Conservation (phyloP, 2,888 invertebrate genomes). For the Drosophila rellima region DNA sequence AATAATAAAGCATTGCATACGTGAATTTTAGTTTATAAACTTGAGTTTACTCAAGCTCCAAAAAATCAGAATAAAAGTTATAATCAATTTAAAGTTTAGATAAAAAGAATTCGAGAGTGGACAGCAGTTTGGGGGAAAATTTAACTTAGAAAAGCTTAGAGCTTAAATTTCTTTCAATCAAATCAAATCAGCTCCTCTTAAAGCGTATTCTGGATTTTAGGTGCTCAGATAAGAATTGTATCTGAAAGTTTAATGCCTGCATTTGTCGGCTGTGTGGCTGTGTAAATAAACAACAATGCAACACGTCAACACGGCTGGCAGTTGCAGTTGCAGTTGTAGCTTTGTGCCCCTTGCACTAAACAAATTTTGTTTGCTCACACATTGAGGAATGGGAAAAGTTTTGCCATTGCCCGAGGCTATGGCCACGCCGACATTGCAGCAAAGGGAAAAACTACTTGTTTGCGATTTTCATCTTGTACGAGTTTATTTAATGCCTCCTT, state of each 20-base stretch:
- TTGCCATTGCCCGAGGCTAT: constrained; percentile 55
- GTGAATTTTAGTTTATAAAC: constrained; percentile 46
- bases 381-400: constrained; percentile 56
- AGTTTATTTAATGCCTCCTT: constrained; percentile 68
- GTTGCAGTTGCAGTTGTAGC: constrained; percentile 39
- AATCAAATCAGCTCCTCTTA: too few relatives aligned
- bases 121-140: background rate
- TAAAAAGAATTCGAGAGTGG: background rate
- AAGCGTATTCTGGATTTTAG: background rate
- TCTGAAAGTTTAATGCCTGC: constrained; percentile 44
- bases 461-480: constrained; percentile 73
- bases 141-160: background rate
- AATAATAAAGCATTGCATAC: constrained; percentile 45
- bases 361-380: constrained; percentile 75
- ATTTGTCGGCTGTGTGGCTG: constrained; percentile 43
- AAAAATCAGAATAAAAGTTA: background rate
- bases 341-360: constrained; percentile 65
- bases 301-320: constrained; percentile 55
- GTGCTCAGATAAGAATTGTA: constrained; percentile 4
- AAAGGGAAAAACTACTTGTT: constrained; percentile 55
- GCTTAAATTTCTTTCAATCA: background rate
- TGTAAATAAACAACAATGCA: constrained; percentile 59
- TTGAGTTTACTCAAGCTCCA: background rate
- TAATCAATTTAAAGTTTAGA: background rate
- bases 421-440: constrained; percentile 9